Conservation (phyloP, 2,888 invertebrate species). For the Yponomeuta plumbellus region DNA sequence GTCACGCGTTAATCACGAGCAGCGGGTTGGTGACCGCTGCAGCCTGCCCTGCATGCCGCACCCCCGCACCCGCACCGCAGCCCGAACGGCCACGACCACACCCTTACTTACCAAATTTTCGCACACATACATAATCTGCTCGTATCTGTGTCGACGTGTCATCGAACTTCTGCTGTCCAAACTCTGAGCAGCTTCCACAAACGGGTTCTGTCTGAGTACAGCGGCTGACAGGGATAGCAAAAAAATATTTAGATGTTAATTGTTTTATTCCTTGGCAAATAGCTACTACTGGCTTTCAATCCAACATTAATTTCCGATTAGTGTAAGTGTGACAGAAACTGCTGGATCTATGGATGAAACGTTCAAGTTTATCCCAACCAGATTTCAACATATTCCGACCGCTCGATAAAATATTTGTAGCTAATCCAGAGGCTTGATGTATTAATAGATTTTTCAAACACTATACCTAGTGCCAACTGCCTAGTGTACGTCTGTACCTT, state of each 20-base stretch:
- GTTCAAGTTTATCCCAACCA: not conserved
- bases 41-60: constrained; percentile 57
- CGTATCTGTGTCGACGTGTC: constrained; percentile 54
- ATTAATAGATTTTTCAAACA: not conserved
- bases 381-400: not conserved
- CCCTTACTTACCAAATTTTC: constrained; percentile 56
- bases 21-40: constrained; percentile 22
- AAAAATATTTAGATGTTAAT: not conserved
- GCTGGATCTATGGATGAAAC: not conserved
- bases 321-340: not conserved
- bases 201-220: constrained; percentile 52
- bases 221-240: not conserved
- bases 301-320: not conserved
- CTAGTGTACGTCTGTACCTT: not conserved
- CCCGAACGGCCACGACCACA: constrained; percentile 46
- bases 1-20: constrained; percentile 48
- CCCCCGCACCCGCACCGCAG: constrained; percentile 46
- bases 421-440: not conserved
- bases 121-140: constrained; percentile 40
- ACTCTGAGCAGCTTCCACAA: constrained; percentile 56
- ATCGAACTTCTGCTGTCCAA: constrained; percentile 63
- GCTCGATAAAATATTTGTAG: not conserved
- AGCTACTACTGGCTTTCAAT: too few relatives aligned
- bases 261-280: too few relatives aligned
- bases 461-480: too few relatives aligned